These are phyloP conservation scores for Corydoras maculifer DNA, from an alignment of 2,113 vertebrate genomes.

Conservation along the genomic window DNA sequence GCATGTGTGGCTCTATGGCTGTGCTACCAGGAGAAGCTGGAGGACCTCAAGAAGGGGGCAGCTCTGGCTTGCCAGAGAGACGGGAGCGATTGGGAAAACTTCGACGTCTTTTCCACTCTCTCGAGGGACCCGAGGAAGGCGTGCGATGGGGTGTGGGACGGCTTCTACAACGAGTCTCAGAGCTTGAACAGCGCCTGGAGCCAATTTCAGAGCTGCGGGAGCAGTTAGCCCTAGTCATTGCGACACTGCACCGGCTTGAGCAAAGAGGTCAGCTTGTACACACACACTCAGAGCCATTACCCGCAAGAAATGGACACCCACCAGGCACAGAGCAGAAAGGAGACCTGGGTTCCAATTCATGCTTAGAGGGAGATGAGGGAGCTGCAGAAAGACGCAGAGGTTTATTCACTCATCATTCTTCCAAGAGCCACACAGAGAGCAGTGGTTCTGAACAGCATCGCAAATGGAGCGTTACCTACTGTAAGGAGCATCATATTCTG, in stretches of 20 bases:
- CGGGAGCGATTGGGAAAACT: conserved; percentile 67
- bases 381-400: conserved; percentile 32
- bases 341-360: conserved; percentile 7
- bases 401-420: conserved; percentile 31
- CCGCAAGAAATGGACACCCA: conserved; percentile 4
- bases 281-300: conserved; percentile 9
- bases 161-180: conserved; percentile 83
- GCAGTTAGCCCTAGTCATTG: conserved; percentile 88
- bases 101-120: conserved; percentile 68
- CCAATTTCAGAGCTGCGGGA: conserved; percentile 85
- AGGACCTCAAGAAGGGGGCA: conserved; percentile 48
- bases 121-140: conserved; percentile 75
- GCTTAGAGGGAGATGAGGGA: conserved; percentile 1
- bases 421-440: conserved; percentile 32
- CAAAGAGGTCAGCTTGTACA: conserved; percentile 58
- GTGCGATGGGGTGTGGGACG: conserved; percentile 85
- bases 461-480: conserved; percentile 41
- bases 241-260: conserved; percentile 82
- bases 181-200: conserved; percentile 90
- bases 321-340: conserved; percentile 11
- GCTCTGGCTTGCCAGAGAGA: conserved; percentile 56
- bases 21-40: conserved; percentile 77
- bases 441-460: conserved; percentile 31
- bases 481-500: conserved; percentile 32
- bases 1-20: conserved; percentile 86